These are phyloP conservation scores for Epinephelus cyanopodus DNA, from an alignment of 2,113 vertebrate genomes.

Conservation along the genomic window DNA sequence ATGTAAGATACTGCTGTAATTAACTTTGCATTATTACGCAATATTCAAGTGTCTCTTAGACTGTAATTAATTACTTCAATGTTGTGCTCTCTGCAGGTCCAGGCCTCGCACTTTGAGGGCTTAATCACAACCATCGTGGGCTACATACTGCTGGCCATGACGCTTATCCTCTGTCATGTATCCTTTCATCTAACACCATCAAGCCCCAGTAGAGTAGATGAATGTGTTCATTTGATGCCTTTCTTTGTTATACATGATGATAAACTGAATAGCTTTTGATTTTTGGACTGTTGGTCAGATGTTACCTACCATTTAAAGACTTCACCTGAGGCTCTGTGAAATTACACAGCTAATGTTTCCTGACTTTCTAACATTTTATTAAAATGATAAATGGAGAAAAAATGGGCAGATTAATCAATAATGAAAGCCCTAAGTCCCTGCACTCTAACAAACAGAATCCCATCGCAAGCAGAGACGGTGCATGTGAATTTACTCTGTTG, in stretches of 20 bases:
- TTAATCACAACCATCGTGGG: slow-evolving; percentile 98
- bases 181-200: slow-evolving; percentile 84
- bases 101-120: slow-evolving; percentile 98
- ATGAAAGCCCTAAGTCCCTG: too few species aligned
- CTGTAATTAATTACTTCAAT: neutral
- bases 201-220: neutral
- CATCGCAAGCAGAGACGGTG: neutral
- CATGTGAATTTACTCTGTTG: neutral
- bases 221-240: too few species aligned
- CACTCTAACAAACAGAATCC: neutral
- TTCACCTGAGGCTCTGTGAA: too few species aligned
- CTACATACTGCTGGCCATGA: slow-evolving; percentile 96
- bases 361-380: too few species aligned
- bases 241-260: too few species aligned
- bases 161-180: slow-evolving; percentile 97
- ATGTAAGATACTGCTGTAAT: slow-evolving; percentile 86
- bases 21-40: neutral
- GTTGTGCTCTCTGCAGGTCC: slow-evolving; percentile 86
- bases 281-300: too few species aligned
- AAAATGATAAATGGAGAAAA: too few species aligned
- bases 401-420: too few species aligned
- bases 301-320: too few species aligned
- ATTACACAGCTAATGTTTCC: too few species aligned
- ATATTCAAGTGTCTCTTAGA: neutral
- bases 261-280: too few species aligned